phyloP scores from a whole-genome alignment of 2,113 vertebrate genomes.

The Eublepharis macularius region DNA sequence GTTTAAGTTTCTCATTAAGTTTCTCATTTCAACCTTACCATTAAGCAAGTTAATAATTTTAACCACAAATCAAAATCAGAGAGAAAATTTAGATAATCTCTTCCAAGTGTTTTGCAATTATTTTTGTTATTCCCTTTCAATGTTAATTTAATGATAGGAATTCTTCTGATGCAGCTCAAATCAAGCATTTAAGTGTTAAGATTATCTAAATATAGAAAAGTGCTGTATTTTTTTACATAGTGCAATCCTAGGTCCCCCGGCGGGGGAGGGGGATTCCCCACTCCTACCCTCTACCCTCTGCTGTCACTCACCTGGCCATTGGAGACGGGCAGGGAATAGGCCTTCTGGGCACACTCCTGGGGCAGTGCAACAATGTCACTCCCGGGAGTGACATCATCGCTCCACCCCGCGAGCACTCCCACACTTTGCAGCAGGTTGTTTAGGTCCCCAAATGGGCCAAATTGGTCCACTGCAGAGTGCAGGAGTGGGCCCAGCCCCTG shows the following conservation, averaged over 20 bases:
- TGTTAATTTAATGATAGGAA: slow-evolving; percentile 57
- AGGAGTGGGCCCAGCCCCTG: too few species aligned
- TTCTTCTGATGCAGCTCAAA: slow-evolving; percentile 25
- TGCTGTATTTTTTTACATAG: slow-evolving; percentile 53
- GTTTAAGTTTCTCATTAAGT: slow-evolving; percentile 16
- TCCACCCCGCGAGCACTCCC: too few species aligned
- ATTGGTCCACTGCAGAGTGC: too few species aligned
- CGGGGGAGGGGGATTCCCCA: too few species aligned
- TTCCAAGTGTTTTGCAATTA: slow-evolving; percentile 28
- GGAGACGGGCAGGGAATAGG: too few species aligned
- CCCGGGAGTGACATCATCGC: too few species aligned
- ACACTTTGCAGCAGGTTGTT: too few species aligned
- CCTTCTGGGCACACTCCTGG: too few species aligned
- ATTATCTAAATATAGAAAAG: slow-evolving; percentile 69
- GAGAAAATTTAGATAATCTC: slow-evolving; percentile 48
- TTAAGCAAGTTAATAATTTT: neutral
- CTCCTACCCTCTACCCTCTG: too few species aligned
- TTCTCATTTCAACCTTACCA: slow-evolving; percentile 34
- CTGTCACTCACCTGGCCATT: too few species aligned
- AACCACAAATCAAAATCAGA: slow-evolving; percentile 38
- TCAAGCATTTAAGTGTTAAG: slow-evolving; percentile 51
- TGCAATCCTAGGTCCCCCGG: slow-evolving; percentile 34
- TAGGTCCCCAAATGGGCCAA: too few species aligned
- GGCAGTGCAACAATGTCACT: too few species aligned
- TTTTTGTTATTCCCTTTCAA: slow-evolving; percentile 45